phyloP scores from a whole-genome alignment of 2,888 invertebrate species.

The Nephrotoma flavescens region DNA sequence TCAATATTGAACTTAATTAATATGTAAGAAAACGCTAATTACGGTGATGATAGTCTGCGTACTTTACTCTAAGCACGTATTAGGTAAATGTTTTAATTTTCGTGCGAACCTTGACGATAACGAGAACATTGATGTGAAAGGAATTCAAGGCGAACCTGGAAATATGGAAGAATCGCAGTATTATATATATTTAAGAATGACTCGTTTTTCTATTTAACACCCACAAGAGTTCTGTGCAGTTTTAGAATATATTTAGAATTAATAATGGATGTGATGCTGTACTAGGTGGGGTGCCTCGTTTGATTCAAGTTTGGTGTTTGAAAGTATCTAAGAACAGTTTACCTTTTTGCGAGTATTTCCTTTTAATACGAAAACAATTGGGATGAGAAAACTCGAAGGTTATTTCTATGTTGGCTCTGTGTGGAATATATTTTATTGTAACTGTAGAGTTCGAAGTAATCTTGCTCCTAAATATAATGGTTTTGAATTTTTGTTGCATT shows the following conservation, averaged over 20 bases:
- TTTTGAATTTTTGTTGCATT: too few species aligned
- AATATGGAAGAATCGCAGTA: not conserved
- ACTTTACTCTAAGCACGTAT: not conserved
- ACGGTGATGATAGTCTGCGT: not conserved
- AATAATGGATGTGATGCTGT: not conserved
- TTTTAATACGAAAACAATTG: too few species aligned
- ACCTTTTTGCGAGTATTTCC: too few species aligned
- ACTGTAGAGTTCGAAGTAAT: too few species aligned
- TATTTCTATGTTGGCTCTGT: too few species aligned
- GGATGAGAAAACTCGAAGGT: too few species aligned
- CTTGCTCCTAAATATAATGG: too few species aligned
- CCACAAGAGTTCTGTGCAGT: not conserved
- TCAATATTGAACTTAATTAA: not conserved
- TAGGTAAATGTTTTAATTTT: not conserved
- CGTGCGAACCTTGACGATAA: not conserved
- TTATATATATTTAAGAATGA: not conserved
- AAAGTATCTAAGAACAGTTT: too few species aligned
- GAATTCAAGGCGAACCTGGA: not conserved
- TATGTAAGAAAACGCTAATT: not conserved
- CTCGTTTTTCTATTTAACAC: not conserved
- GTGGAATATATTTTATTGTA: too few species aligned
- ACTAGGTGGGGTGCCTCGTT: not conserved
- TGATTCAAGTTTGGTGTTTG: too few species aligned
- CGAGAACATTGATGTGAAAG: not conserved
- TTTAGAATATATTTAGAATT: not conserved